Base-by-base conservation (phyloP, 2,888 invertebrate genomes). In the Nephrocerus scutellatus region DNA sequence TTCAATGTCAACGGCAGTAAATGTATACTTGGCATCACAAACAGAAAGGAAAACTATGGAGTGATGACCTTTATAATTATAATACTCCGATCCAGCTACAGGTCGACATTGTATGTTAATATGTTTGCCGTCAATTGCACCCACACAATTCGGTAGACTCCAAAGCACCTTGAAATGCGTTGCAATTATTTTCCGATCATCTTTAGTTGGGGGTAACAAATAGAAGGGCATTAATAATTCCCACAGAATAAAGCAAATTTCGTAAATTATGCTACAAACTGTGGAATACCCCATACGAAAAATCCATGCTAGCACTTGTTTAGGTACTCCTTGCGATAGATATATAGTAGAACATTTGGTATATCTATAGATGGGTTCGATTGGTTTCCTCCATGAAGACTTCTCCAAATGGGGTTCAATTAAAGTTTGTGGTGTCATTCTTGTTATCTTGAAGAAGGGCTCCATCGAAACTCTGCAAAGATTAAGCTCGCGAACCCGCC, bases 101-200 rank as follows among this genome's bases (percentile, higher is more conserved):
- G 36, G 36, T 19, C 21, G 36, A 28, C 28, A 36, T 6, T 36
- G 15, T 10, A 36, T 21, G 16, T 36, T 36, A 6, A 28, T 28
- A 20, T 28, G 28, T 20, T 28, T 34, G 9, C 34, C 19, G 14
- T 19, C 25, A 9, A 34, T 25, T 10, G 34, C 25, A 4, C 24
- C 7, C 19, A 35, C 15, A 28, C 35, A 35, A 19, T 35, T 35
- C 10, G 20, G 20, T 19, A 35, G 25, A 35, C 28, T 35, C 35
- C 28, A 35, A 2, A 36, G 10, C 7, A n/a, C 9, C 7, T 28
- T 21, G 13, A 36, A 36, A 20, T 36, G 9, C 4, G 4, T 24
- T 7, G 21, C 26, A 26, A 36, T 28, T 12, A 26, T 18, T 35
- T 12, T 12, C 28, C 35, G 28, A 9, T 28, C 26, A n/a, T 16